Conservation (phyloP, 2,888 invertebrate species). For the Plagodis dolabraria region DNA sequence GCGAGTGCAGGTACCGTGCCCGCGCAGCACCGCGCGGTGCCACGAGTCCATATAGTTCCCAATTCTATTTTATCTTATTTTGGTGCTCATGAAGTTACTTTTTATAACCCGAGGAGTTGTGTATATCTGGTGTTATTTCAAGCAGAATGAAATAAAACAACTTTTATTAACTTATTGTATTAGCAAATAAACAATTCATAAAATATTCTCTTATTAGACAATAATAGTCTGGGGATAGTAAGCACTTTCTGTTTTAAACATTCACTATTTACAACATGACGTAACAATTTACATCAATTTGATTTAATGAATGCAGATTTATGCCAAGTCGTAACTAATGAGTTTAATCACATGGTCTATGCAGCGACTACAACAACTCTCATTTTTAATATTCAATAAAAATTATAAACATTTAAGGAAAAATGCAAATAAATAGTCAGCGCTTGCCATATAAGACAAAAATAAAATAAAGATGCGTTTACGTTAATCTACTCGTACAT, state of each 20-base stretch:
- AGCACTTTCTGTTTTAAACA: conserved; percentile 53
- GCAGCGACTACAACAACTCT: conserved; percentile 73
- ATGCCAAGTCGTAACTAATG: conserved; percentile 48
- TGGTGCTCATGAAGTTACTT: no score
- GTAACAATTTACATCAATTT: conserved; percentile 38
- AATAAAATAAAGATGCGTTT: conserved; percentile 66
- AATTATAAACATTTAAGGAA: conserved; percentile 80
- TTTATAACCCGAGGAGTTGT: no score
- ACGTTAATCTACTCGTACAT: conserved; percentile 68
- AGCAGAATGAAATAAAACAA: conserved; percentile 46
- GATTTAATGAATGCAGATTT: conserved; percentile 20
- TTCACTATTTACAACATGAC: conserved; percentile 58
- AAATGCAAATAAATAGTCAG: conserved; percentile 84
- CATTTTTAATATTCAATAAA: conserved; percentile 63
- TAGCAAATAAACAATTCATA: conserved; percentile 85
- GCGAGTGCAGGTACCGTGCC: no score
- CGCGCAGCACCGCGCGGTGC: no score
- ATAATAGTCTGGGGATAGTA: conserved; percentile 67
- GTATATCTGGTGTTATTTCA: neutral
- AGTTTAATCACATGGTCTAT: conserved; percentile 51
- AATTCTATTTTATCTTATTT: no score
- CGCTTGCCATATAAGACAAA: conserved; percentile 71
- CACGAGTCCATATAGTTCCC: no score
- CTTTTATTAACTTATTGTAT: conserved; percentile 83
- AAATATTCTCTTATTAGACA: conserved; percentile 81